Base-by-base conservation (phyloP, 2,888 invertebrate genomes). In the Lutraria lutraria region DNA sequence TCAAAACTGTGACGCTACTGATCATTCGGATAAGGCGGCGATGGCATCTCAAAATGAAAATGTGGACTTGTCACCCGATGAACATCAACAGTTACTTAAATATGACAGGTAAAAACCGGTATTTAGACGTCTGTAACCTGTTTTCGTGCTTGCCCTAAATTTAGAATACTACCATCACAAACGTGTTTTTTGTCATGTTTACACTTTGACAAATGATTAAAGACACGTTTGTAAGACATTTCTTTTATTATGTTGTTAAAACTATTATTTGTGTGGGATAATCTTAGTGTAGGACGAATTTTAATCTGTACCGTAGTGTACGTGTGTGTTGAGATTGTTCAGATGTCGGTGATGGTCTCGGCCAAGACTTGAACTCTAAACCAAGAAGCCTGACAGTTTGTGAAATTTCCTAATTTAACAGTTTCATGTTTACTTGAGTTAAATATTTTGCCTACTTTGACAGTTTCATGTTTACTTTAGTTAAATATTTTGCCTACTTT, bases 41-140 rank as follows among this genome's bases (percentile, higher is more conserved):
- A 91, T 91, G 91, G 85, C 85, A 81, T 83, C 83, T 29, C 89
- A 89, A 63, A 86, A 79, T 88, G 91, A 91, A 54, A 88, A 53
- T 76, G 80, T 89, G 29, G 89, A 89, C 29, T 82, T 90, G 34
- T 88, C 91, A 76, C 81, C 80, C n/a, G 91, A 89, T 29, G 91
- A 91, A 72, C 87, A 86, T n/a, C 88, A 89, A 81, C 81, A 83
- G 43, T 86, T 91, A 53, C 31, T 89, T 53, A 88, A 90, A 85
- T 91, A 83, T 88, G 91, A 91, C 90, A 91, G 91, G 91, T 91
- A 89, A 88, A 54, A n/a, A 80, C 52, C 15, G 3, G 0, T n/a
- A 21, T 52, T 43, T 52, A 31, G 16, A 12, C 2, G 16, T n/a
- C 34, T 56, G 85, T 80, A 68, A 85, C 52, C 21, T 21, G 76